phyloP scores from a whole-genome alignment of 64 coral and sea anemone species.

The Actinia tenebrosa region DNA sequence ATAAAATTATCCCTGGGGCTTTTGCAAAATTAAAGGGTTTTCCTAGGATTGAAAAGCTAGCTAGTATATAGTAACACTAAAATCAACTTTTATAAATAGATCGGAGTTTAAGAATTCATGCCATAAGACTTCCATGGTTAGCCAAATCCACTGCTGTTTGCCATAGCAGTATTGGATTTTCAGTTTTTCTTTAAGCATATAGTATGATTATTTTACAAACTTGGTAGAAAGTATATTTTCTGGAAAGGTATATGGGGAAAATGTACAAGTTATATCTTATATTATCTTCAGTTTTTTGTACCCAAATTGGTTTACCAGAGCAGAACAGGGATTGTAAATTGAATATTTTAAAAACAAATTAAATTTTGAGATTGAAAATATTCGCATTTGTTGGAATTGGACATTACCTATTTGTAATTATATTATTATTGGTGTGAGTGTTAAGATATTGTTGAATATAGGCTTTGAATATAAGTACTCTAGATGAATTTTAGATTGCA shows the following conservation, averaged over 20 bases:
- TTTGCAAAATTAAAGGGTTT: neutral
- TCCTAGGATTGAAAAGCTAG: neutral
- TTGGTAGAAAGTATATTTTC: neutral
- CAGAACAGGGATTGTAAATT: too few relatives aligned
- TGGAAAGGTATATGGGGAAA: too few relatives aligned
- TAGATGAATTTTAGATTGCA: neutral
- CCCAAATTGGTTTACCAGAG: too few relatives aligned
- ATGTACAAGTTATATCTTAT: too few relatives aligned
- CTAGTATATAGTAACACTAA: neutral
- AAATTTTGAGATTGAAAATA: too few relatives aligned
- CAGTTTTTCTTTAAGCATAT: neutral
- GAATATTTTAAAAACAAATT: too few relatives aligned
- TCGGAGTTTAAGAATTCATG: neutral
- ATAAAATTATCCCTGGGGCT: too few relatives aligned
- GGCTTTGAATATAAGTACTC: neutral
- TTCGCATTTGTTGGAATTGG: too few relatives aligned
- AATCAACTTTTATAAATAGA: neutral
- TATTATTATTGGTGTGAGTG: too few relatives aligned
- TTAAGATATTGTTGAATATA: neutral
- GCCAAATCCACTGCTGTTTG: neutral
- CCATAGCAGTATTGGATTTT: neutral
- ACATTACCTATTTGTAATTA: too few relatives aligned
- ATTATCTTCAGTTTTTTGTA: too few relatives aligned
- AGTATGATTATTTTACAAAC: neutral
- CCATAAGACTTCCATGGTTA: neutral